Evolutionary conservation across 2,113 vertebrate species (phyloP).

Genomic region (Microcebus ravelobensis): DNA sequence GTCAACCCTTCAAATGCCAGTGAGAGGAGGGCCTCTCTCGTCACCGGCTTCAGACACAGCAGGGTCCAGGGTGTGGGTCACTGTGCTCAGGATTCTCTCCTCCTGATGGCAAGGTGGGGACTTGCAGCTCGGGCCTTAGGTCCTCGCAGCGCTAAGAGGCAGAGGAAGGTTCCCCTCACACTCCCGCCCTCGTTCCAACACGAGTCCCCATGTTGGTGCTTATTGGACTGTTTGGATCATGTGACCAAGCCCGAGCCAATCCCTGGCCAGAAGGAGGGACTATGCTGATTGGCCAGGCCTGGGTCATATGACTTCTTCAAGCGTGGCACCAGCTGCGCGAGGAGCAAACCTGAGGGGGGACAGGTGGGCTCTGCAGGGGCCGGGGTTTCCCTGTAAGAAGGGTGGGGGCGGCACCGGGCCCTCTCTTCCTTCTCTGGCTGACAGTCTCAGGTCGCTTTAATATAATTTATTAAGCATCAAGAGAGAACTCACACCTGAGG

Average conservation of each 20-base stretch:
- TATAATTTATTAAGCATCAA: background rate
- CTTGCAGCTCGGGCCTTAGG: background rate
- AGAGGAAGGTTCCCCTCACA: background rate
- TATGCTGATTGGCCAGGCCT: background rate
- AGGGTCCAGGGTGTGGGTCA: too few relatives aligned
- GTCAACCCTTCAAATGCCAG: background rate
- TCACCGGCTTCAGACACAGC: too few relatives aligned
- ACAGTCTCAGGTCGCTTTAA: background rate
- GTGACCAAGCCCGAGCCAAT: background rate
- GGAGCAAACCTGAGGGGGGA: background rate
- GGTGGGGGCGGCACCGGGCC: background rate
- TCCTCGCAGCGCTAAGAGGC: background rate
- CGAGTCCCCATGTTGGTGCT: background rate
- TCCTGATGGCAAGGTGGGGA: background rate
- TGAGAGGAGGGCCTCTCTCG: background rate
- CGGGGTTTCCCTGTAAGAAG: background rate
- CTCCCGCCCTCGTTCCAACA: rapidly evolving
- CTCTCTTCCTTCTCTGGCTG: too few relatives aligned
- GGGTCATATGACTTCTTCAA: background rate
- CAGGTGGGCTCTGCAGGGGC: too few relatives aligned
- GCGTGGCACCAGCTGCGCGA: rapidly evolving
- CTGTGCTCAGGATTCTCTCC: background rate
- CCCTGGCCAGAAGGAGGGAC: background rate
- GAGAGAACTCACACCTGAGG: background rate
- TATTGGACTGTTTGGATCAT: background rate